Conservation (phyloP, 2,888 invertebrate species). For the Tetheella fluctuosa region DNA sequence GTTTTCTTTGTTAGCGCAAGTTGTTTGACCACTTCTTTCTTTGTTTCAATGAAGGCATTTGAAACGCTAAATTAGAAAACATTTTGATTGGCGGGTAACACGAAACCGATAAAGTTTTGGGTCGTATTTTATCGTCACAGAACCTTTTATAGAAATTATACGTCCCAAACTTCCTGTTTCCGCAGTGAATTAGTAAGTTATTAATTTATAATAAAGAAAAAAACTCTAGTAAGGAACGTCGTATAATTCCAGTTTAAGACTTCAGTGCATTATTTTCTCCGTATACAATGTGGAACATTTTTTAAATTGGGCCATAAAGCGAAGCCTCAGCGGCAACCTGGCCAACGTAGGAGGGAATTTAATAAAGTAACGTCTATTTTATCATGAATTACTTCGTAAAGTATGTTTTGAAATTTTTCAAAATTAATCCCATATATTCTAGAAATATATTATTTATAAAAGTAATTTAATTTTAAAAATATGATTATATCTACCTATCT, state of each 20-base stretch:
- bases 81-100: constrained; percentile 54
- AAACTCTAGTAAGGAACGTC: constrained; percentile 33
- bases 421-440: constrained; percentile 49
- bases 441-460: constrained; percentile 16
- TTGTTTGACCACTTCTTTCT: constrained; percentile 60
- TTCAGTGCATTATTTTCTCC: constrained; percentile 65
- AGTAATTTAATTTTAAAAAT: neutral
- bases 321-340: constrained; percentile 64
- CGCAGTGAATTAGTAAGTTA: constrained; percentile 25
- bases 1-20: constrained; percentile 53
- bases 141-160: constrained; percentile 52
- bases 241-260: constrained; percentile 58
- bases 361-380: constrained; percentile 75
- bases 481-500: neutral
- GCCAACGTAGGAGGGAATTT: constrained; percentile 67
- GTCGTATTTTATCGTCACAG: constrained; percentile 38
- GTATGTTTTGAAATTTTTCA: constrained; percentile 43
- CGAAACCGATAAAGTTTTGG: constrained; percentile 49
- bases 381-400: constrained; percentile 66
- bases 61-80: constrained; percentile 55
- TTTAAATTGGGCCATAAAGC: constrained; percentile 77
- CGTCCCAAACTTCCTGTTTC: constrained; percentile 17
- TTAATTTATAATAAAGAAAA: constrained; percentile 24
- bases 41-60: constrained; percentile 54
- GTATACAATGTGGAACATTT: constrained; percentile 71